Percentiles rank a stretch among this genome's conserved stretches.
Conservation (phyloP, 37 sponge, comb jelly and placozoan genomes). For the Aphrocallistes beatrix region DNA sequence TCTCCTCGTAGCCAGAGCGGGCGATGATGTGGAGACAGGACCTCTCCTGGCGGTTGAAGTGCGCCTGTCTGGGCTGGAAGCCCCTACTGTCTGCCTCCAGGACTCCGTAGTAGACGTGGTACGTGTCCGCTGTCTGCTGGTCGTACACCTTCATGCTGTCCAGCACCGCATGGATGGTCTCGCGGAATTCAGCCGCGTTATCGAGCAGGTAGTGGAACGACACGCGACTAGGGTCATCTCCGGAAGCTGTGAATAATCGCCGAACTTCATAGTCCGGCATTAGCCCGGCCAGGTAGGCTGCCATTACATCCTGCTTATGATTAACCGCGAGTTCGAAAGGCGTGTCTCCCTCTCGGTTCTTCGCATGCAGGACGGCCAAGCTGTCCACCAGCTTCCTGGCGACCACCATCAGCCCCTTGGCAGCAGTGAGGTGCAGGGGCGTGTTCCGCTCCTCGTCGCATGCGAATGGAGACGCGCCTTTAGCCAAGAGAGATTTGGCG, state of each 20-base stretch:
- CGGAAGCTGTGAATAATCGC: neutral
- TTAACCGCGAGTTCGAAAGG: constrained; percentile 38
- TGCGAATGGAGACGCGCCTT: constrained; percentile 15
- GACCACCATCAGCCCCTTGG: constrained; percentile 6
- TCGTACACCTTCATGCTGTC: constrained; percentile 48
- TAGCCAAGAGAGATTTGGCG: constrained; percentile 21
- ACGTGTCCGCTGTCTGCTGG: constrained; percentile 10
- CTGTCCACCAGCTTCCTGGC: constrained; percentile 34
- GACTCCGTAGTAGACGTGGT: constrained; percentile 35
- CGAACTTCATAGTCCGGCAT: constrained; percentile 25
- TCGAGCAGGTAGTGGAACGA: neutral
- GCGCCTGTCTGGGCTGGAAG: constrained; percentile 24
- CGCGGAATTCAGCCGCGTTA: constrained; percentile 19
- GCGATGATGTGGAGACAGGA: constrained; percentile 56
- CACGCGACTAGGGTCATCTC: neutral
- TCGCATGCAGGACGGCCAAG: constrained; percentile 6
- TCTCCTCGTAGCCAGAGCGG: constrained; percentile 29
- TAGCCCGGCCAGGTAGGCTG: constrained; percentile 23
- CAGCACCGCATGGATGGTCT: constrained; percentile 32
- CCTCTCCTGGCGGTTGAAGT: constrained; percentile 30
- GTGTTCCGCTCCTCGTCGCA: constrained; percentile 20
- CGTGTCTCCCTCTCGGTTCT: constrained; percentile 18
- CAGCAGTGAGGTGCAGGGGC: constrained; percentile 31
- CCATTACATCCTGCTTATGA: constrained; percentile 22
- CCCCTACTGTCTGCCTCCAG: constrained; percentile 48